Conservation (phyloP, 2,888 invertebrate genomes). For the Aspidapion aeneum region DNA sequence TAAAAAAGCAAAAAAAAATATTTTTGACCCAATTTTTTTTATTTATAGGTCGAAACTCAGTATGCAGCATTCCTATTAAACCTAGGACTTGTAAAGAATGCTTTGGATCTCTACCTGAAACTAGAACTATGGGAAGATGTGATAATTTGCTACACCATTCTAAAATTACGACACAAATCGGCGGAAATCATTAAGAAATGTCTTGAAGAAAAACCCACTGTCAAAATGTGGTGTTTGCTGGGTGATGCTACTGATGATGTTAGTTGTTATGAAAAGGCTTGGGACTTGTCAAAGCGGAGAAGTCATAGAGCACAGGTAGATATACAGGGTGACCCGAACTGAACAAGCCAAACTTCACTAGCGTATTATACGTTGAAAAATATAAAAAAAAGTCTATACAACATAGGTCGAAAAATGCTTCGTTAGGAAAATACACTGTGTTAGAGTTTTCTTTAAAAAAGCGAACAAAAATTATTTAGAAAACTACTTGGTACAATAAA, state of each 20-base stretch:
- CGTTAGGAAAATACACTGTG: no score
- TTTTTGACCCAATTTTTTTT: no score
- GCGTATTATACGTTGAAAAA: no score
- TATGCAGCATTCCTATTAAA: conserved; percentile 76
- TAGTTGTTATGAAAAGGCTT: conserved; percentile 67
- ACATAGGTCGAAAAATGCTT: no score
- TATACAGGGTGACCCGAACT: no score
- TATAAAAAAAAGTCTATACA: no score
- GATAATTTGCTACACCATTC: conserved; percentile 82
- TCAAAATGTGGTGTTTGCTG: conserved; percentile 86
- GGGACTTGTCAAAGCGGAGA: background rate
- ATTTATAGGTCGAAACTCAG: conserved; percentile 58
- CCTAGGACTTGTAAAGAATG: conserved; percentile 80
- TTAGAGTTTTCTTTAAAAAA: no score
- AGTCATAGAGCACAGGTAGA: background rate
- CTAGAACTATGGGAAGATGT: conserved; percentile 90
- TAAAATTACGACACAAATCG: conserved; percentile 86
- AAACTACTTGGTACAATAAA: no score
- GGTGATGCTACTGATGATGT: conserved; percentile 69
- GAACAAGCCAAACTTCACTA: no score
- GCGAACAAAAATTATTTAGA: no score
- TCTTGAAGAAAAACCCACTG: conserved; percentile 72
- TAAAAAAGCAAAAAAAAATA: no score
- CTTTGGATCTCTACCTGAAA: conserved; percentile 71
- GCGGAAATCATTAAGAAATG: conserved; percentile 84